phyloP scores from a whole-genome alignment of 2,797 vertebrate genomes.

The Luscinia luscinia region DNA sequence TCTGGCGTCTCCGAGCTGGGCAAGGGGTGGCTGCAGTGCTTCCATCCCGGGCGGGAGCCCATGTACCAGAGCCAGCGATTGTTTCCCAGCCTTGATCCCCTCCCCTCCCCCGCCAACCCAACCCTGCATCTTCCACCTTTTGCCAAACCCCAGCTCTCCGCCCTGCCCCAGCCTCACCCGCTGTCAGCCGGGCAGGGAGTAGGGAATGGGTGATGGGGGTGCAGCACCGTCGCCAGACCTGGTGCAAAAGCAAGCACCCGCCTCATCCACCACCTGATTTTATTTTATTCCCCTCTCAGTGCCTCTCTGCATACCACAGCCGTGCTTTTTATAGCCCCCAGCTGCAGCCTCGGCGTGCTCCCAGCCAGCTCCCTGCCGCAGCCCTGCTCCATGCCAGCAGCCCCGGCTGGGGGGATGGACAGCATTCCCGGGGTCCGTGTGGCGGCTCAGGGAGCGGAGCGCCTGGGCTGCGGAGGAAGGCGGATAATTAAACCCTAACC shows the following conservation, averaged over 20 bases:
- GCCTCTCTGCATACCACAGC: slow-evolving; percentile 47
- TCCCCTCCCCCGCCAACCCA: neutral
- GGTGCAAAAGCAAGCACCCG: neutral
- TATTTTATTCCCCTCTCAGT: slow-evolving; percentile 34
- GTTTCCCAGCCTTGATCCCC: neutral
- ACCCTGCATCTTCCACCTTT: neutral
- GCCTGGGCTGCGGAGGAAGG: neutral
- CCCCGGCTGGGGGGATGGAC: neutral
- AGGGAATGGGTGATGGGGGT: neutral
- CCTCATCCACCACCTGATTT: slow-evolving; percentile 46
- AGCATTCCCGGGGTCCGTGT: neutral
- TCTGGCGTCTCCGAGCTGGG: neutral
- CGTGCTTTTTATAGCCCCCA: slow-evolving; percentile 66
- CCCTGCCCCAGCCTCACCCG: neutral
- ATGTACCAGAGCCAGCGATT: neutral
- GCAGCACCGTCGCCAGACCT: neutral
- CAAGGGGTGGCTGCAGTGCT: neutral
- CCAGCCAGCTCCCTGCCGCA: slow-evolving; percentile 15
- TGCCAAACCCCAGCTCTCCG: neutral
- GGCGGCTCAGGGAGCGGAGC: neutral
- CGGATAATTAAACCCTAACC: slow-evolving; percentile 32
- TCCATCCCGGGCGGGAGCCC: neutral
- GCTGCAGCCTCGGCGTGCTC: slow-evolving; percentile 45
- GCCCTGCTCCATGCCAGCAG: slow-evolving; percentile 34
- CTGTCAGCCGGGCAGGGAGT: neutral